Percentiles rank a stretch among this genome's conserved stretches.
Conservation (phyloP, 2,888 invertebrate genomes). For the Sarcophaga caerulescens region DNA sequence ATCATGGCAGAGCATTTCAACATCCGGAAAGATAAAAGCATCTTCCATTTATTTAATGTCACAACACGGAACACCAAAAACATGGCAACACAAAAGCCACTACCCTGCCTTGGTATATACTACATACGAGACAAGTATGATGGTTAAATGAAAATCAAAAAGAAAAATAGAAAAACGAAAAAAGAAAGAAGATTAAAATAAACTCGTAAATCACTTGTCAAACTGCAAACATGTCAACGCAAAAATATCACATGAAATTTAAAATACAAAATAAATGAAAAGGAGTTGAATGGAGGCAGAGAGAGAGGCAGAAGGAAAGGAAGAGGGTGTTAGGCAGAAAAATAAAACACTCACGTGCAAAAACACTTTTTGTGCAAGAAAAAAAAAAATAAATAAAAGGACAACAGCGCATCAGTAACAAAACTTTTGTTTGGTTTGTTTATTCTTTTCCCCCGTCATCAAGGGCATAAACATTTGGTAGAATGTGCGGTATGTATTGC, state of each 20-base stretch:
- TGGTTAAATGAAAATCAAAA: too few relatives aligned
- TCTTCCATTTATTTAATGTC: constrained; percentile 46
- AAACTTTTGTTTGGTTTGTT: neutral
- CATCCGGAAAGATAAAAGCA: constrained; percentile 63
- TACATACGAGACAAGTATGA: too few relatives aligned
- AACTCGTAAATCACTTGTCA: constrained; percentile 67
- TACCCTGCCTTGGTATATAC: too few relatives aligned
- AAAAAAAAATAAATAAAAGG: constrained; percentile 27
- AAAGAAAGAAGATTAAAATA: constrained; percentile 16
- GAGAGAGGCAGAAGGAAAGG: too few relatives aligned
- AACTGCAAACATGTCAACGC: constrained; percentile 68
- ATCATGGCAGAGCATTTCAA: constrained; percentile 13
- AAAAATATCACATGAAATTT: constrained; percentile 63
- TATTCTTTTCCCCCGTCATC: constrained; percentile 29
- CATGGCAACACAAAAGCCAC: constrained; percentile 44
- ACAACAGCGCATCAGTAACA: constrained; percentile 36
- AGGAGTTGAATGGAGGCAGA: neutral
- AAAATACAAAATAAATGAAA: constrained; percentile 43
- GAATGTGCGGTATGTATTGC: neutral
- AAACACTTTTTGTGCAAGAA: neutral
- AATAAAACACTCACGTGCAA: neutral
- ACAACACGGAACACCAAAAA: constrained; percentile 43
- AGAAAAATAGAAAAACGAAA: neutral
- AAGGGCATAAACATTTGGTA: neutral
- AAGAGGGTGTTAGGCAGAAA: too few relatives aligned